Conservation (phyloP, 1,140 invertebrate species). For the Cydia pomonella region DNA sequence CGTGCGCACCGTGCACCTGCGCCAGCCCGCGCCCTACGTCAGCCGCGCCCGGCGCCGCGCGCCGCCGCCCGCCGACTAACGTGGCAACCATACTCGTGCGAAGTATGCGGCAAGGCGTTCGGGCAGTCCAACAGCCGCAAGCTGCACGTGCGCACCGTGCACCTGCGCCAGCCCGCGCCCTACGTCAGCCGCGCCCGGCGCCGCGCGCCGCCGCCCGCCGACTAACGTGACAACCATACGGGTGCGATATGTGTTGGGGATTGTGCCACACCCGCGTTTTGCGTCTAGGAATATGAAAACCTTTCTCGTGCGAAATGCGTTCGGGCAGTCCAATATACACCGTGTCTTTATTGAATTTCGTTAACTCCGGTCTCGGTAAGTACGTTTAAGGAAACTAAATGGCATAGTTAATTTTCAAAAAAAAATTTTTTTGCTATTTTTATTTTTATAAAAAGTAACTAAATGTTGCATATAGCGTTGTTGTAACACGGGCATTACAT, state of each 20-base stretch:
- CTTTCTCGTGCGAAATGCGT: not conserved
- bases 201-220: not conserved
- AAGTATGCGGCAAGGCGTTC: constrained; percentile 89
- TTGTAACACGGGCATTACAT: too few species aligned
- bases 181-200: constrained; percentile 46
- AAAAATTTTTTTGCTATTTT: too few species aligned
- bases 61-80: not conserved
- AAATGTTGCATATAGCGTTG: too few species aligned
- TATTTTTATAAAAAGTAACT: too few species aligned
- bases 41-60: constrained; percentile 35
- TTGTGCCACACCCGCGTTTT: not conserved
- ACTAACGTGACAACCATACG: not conserved
- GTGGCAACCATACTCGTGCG: not conserved
- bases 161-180: constrained; percentile 60
- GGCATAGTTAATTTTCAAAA: too few species aligned
- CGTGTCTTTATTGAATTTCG: too few species aligned
- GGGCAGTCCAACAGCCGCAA: constrained; percentile 84
- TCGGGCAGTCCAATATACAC: too few species aligned
- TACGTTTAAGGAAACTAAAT: too few species aligned
- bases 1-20: constrained; percentile 63
- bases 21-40: constrained; percentile 59
- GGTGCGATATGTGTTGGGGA: not conserved
- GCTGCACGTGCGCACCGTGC: constrained; percentile 64
- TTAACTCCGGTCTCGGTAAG: too few species aligned
- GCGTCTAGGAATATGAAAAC: not conserved